phyloP scores from a whole-genome alignment of 1,140 invertebrate genomes.

The Colletes latitarsis region DNA sequence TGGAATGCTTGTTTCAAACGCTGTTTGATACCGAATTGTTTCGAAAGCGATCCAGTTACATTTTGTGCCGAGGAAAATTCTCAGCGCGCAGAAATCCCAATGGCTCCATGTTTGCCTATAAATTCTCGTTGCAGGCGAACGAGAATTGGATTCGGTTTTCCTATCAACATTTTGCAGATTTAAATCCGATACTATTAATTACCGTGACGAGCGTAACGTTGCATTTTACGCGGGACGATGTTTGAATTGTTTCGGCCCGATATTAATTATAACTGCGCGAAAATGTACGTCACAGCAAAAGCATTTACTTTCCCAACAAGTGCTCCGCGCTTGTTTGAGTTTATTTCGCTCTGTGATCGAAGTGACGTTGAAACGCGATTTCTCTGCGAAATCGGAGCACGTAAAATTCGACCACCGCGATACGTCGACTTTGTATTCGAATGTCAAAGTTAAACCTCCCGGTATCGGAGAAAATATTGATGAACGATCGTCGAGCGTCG shows the following conservation, averaged over 20 bases:
- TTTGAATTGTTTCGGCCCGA: slow-evolving; percentile 60
- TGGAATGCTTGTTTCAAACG: too few relatives aligned
- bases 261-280: slow-evolving; percentile 66
- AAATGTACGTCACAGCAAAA: slow-evolving; percentile 47
- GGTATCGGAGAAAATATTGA: too few relatives aligned
- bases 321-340: slow-evolving; percentile 35
- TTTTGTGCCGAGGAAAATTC: too few relatives aligned
- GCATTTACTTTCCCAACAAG: slow-evolving; percentile 43
- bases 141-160: neutral
- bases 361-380: slow-evolving; percentile 5
- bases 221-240: slow-evolving; percentile 43
- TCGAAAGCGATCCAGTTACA: too few relatives aligned
- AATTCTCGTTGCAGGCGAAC: neutral
- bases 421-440: slow-evolving; percentile 12
- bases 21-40: too few relatives aligned
- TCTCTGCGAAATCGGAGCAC: slow-evolving; percentile 10
- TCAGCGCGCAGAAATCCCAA: too few relatives aligned
- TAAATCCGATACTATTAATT: slow-evolving; percentile 65
- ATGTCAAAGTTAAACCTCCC: slow-evolving; percentile 23
- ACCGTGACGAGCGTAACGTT: slow-evolving; percentile 50
- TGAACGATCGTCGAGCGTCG: slow-evolving; percentile 8
- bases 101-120: neutral
- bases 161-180: slow-evolving; percentile 52
- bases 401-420: slow-evolving; percentile 21
- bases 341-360: slow-evolving; percentile 39